Evolutionary conservation across 2,113 vertebrate genomes (phyloP).

Genomic region (Acanthisitta chloris): DNA sequence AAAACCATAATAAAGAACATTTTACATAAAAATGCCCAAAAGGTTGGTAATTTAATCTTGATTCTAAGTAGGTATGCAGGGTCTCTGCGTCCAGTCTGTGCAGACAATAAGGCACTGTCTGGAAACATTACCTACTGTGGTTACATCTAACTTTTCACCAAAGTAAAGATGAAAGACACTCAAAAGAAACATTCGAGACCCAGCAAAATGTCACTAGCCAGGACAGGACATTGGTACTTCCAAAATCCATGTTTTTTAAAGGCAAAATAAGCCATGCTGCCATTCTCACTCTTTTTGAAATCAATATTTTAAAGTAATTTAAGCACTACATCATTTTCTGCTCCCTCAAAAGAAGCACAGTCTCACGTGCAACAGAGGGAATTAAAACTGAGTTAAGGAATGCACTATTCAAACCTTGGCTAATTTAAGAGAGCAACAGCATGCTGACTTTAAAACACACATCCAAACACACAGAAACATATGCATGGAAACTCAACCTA

Average conservation of each 20-base stretch:
- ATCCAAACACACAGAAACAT: neutral
- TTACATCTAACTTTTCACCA: neutral
- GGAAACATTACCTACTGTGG: neutral
- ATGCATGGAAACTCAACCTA: neutral
- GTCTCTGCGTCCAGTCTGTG: neutral
- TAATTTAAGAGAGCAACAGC: neutral
- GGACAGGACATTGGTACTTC: constrained; percentile 25
- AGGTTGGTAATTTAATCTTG: constrained; percentile 72
- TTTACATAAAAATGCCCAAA: constrained; percentile 76
- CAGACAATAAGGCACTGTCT: constrained; percentile 62
- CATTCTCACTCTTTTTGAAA: constrained; percentile 44
- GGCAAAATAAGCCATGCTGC: constrained; percentile 5
- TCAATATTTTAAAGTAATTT: constrained; percentile 29
- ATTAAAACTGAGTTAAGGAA: constrained; percentile 28
- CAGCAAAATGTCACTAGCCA: neutral
- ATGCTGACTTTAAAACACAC: neutral
- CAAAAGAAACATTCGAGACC: constrained; percentile 5
- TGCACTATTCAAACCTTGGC: neutral
- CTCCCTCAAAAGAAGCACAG: neutral
- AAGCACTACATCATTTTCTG: constrained; percentile 39
- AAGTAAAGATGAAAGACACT: neutral
- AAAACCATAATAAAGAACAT: constrained; percentile 71
- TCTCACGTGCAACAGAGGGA: neutral
- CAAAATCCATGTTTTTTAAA: constrained; percentile 31
- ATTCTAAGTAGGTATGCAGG: constrained; percentile 53